Base-by-base conservation (phyloP, 1,140 invertebrate species). In the Reticulitermes speratus region DNA sequence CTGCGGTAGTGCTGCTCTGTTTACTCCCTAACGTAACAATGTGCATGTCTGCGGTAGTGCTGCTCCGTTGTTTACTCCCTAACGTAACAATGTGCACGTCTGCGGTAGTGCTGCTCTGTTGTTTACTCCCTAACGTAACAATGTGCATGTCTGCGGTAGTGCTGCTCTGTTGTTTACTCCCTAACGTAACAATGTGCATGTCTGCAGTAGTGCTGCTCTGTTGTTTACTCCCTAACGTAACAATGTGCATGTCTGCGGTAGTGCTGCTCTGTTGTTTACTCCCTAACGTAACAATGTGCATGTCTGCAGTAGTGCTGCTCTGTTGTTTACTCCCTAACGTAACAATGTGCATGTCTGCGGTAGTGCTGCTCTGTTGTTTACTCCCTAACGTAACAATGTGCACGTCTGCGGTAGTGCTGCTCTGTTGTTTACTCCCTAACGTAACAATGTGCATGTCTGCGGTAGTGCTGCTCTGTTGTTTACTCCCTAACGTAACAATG, bases 101-200 rank as follows among this genome's bases (percentile, higher is more conserved):
- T 75, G n/a, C n/a, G 3, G 65, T 75, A 30, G 65, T 30, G 30
- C 25, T 75, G 30, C 25, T 25, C 65, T 30, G 65, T 30, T 75
- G 65, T 75, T 75, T 75, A 30, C 65, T 75, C 65, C 65, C 25
- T 75, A 75, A 75, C 65, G n/a, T 75, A 75, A 75, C 65, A n/a
- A 75, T 30, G 65, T 30, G 9, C 9, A 14, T 75, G 65, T 25
- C 16, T 75, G n/a, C n/a, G 3, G 65, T 75, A 30, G 65, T 30
- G 30, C 25, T 75, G 30, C 25, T 25, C 65, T 30, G 65, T 30
- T 75, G 65, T 75, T 75, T 75, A 30, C 65, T 75, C 65, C 65
- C 25, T 75, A 75, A 75, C 65, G n/a, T 75, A 75, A 75, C 65
- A n/a, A 75, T 30, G 65, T 30, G 9, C 9, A 14, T 75, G 65